These are phyloP conservation scores for Cyphomyrus discorhynchus DNA, from an alignment of 2,113 vertebrate species.

Conservation along the genomic window DNA sequence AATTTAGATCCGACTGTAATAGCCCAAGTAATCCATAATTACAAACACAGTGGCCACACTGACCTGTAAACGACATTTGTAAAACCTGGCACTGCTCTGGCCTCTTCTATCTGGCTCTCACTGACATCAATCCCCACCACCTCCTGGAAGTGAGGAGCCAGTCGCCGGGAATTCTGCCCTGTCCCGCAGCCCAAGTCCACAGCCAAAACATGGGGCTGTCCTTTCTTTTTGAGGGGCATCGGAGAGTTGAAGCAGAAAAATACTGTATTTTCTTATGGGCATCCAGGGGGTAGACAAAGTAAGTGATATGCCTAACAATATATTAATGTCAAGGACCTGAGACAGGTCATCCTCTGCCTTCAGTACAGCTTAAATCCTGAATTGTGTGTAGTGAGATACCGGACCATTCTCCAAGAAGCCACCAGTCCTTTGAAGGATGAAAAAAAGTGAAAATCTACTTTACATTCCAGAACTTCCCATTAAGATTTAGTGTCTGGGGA, in stretches of 20 bases:
- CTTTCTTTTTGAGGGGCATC: conserved; percentile 40
- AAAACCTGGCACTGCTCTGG: conserved; percentile 34
- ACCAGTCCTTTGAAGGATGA: background rate
- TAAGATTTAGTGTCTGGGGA: background rate
- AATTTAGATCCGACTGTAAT: background rate
- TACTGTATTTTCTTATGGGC: background rate
- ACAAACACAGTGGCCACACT: conserved; percentile 10
- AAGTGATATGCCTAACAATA: background rate
- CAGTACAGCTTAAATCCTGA: background rate
- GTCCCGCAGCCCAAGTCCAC: conserved; percentile 65
- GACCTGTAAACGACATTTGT: conserved; percentile 67
- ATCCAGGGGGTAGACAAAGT: background rate
- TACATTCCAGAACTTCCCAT: background rate
- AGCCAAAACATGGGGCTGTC: conserved; percentile 47
- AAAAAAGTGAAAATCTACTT: background rate
- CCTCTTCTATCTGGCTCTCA: conserved; percentile 53
- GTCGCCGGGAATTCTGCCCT: conserved; percentile 48
- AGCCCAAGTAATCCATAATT: background rate
- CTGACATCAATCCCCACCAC: conserved; percentile 60
- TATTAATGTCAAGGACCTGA: background rate
- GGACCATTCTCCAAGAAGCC: background rate
- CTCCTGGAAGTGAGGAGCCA: conserved; percentile 54
- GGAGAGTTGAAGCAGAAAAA: background rate
- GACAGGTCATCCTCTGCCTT: background rate
- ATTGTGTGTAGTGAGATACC: background rate